phyloP scores from a whole-genome alignment of 2,113 vertebrate genomes.

The Myxocyprinus asiaticus region DNA sequence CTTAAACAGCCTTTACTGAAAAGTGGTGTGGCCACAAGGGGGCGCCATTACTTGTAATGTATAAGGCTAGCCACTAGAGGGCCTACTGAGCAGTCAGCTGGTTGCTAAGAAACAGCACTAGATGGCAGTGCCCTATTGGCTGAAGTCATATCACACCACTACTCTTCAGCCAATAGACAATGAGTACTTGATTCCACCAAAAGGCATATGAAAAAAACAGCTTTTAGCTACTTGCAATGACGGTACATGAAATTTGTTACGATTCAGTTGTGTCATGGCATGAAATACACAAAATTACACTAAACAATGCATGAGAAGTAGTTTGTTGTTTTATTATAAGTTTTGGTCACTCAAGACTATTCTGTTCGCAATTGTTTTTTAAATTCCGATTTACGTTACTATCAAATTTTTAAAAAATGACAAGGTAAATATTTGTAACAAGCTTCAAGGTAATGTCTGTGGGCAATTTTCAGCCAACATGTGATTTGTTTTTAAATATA shows the following conservation, averaged over 20 bases:
- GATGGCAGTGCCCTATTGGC: slow-evolving; percentile 61
- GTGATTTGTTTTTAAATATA: background rate
- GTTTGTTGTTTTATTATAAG: background rate
- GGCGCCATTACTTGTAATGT: slow-evolving; percentile 17
- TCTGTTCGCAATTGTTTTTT: background rate
- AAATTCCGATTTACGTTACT: background rate
- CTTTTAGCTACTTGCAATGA: background rate
- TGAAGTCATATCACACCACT: slow-evolving; percentile 74
- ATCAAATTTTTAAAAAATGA: no score
- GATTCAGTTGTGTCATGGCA: background rate
- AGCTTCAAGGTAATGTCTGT: background rate
- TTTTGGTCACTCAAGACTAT: background rate
- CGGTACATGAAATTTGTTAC: background rate
- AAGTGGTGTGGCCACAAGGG: slow-evolving; percentile 40
- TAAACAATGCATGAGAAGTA: background rate
- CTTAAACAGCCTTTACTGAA: background rate
- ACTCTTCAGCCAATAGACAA: slow-evolving; percentile 62
- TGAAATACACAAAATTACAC: background rate
- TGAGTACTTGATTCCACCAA: no score
- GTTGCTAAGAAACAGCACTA: slow-evolving; percentile 71
- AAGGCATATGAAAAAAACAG: background rate
- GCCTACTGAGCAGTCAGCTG: slow-evolving; percentile 51
- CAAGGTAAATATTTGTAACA: background rate
- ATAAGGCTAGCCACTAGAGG: slow-evolving; percentile 51
- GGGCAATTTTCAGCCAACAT: background rate